Conservation (phyloP, 37 sponge, comb jelly and placozoan species). For the Diacarnus erythraeanus region DNA sequence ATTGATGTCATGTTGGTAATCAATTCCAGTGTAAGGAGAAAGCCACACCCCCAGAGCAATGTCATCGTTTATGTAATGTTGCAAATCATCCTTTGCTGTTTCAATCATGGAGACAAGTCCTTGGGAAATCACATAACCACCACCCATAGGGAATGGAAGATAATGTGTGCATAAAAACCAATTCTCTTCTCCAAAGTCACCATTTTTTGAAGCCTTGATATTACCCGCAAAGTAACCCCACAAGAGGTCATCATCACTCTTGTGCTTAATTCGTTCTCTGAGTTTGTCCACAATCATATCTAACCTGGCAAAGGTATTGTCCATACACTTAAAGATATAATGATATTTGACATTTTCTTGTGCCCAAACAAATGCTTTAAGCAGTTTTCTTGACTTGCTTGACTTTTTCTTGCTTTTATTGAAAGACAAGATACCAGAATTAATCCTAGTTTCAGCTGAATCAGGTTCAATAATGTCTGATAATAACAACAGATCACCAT, state of each 20-base stretch:
- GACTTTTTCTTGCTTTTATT: no score
- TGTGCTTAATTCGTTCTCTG: background rate
- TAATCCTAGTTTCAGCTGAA: conserved; percentile 4
- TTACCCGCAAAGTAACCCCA: conserved; percentile 57
- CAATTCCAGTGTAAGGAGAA: conserved; percentile 37
- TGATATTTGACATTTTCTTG: conserved; percentile 31
- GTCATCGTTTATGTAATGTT: conserved; percentile 27
- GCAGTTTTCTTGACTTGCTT: conserved; percentile 60
- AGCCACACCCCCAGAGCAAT: conserved; percentile 70
- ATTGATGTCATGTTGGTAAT: conserved; percentile 60
- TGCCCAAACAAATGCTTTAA: conserved; percentile 55
- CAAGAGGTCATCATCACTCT: background rate
- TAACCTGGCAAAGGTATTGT: conserved; percentile 53
- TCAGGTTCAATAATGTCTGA: conserved; percentile 19
- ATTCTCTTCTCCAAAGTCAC: conserved; percentile 9
- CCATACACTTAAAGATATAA: conserved; percentile 68
- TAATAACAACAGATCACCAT: conserved; percentile 61
- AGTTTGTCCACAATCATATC: conserved; percentile 31
- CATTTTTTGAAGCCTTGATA: conserved; percentile 9
- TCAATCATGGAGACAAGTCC: conserved; percentile 30
- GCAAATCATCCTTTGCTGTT: conserved; percentile 10
- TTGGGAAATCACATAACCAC: conserved; percentile 47
- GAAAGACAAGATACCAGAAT: no score
- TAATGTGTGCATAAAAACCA: conserved; percentile 48
- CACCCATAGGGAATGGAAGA: conserved; percentile 63